A percentile compares a stretch with the other conserved stretches of the same genome.
Conservation (phyloP, 92 coral and sea anemone species). For the Actinernus sp. region DNA sequence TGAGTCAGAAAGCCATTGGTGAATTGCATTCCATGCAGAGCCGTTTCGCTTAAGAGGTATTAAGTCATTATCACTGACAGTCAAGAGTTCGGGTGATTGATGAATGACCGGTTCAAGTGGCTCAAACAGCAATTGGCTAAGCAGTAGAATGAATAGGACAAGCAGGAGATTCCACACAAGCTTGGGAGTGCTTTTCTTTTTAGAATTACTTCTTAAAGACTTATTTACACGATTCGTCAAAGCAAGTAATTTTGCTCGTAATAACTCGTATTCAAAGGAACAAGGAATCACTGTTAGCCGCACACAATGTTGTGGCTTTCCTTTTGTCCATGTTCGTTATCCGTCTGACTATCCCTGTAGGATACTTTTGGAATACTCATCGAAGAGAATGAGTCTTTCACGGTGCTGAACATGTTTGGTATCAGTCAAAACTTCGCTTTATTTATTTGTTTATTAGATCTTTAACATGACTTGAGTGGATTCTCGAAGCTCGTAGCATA, state of each 20-base stretch:
- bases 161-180: constrained; percentile 10
- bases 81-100: constrained; percentile 81
- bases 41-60: constrained; percentile 87
- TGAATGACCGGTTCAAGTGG: constrained; percentile 71
- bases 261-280: constrained; percentile 14
- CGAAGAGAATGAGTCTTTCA: too few species aligned
- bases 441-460: constrained; percentile 46
- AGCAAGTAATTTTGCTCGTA: constrained; percentile 21
- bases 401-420: too few species aligned
- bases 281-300: neutral
- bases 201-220: constrained; percentile 23
- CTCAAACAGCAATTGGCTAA: constrained; percentile 70
- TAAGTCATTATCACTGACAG: constrained; percentile 96
- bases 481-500: too few species aligned
- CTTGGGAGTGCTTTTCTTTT: constrained; percentile 15
- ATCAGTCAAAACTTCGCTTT: too few species aligned
- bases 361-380: too few species aligned
- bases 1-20: constrained; percentile 81
- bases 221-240: constrained; percentile 40
- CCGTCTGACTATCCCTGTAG: too few species aligned
- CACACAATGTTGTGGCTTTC: constrained; percentile 17
- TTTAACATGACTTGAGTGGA: constrained; percentile 36
- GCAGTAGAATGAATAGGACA: constrained; percentile 24
- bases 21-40: constrained; percentile 75
- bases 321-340: constrained; percentile 12